phyloP scores from a whole-genome alignment of 2,113 vertebrate genomes.

The Syngnathoides biaculeatus region DNA sequence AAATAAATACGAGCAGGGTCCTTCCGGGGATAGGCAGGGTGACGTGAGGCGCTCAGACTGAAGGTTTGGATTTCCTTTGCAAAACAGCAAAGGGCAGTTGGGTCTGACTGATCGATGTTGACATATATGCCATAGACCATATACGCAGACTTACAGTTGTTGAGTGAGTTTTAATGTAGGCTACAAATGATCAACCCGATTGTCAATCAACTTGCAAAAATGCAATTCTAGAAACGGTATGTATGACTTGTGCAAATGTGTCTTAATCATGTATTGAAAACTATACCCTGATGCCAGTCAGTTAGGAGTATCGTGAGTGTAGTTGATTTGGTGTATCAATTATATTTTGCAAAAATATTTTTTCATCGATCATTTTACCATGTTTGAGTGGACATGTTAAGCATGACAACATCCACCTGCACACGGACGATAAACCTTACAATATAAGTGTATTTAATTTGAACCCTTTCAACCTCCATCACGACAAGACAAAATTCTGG shows the following conservation, averaged over 20 bases:
- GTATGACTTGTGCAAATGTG: neutral
- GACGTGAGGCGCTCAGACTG: constrained; percentile 25
- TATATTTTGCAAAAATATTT: too few relatives aligned
- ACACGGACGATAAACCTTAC: too few relatives aligned
- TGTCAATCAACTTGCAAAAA: neutral
- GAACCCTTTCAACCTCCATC: too few relatives aligned
- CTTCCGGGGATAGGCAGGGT: constrained; percentile 12
- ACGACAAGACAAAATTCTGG: too few relatives aligned
- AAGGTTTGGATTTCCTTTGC: constrained; percentile 58
- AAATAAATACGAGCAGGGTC: constrained; percentile 18
- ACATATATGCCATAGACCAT: neutral
- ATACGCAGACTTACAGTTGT: neutral
- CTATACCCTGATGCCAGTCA: too few relatives aligned
- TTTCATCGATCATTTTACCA: too few relatives aligned
- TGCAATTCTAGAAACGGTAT: neutral
- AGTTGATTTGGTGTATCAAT: too few relatives aligned
- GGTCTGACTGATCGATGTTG: constrained; percentile 27
- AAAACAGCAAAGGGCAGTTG: constrained; percentile 43
- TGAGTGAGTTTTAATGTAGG: neutral
- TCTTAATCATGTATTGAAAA: neutral
- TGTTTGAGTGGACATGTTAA: too few relatives aligned
- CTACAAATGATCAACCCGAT: neutral
- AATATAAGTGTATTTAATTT: too few relatives aligned
- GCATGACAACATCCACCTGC: too few relatives aligned
- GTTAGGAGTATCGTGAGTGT: too few relatives aligned